These are phyloP conservation scores for Caenorhabditis panamensis DNA, from an alignment of 2,888 invertebrate genomes.

Conservation along the genomic window DNA sequence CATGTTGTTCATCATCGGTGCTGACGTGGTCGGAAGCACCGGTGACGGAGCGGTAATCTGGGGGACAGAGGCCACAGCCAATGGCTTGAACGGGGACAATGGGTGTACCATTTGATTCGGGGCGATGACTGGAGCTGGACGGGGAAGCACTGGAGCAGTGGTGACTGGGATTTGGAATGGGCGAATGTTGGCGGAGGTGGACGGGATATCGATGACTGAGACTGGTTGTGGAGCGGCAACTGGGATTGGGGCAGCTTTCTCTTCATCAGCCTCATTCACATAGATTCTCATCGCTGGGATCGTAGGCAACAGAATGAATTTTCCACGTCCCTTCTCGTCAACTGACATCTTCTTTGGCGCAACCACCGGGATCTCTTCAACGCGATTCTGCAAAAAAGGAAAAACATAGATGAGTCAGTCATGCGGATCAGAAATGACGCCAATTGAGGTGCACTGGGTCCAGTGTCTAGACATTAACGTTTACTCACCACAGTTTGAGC, in stretches of 20 bases:
- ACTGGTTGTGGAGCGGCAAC: constrained; percentile 2
- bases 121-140: constrained; percentile 36
- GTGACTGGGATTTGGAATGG: constrained; percentile 46
- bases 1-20: constrained; percentile 32
- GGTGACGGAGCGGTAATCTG: constrained; percentile 18
- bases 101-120: constrained; percentile 17
- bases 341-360: constrained; percentile 59
- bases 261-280: constrained; percentile 61
- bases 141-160: constrained; percentile 19
- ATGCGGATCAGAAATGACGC: constrained; percentile 5
- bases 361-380: constrained; percentile 54
- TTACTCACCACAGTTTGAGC: constrained; percentile 57
- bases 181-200: constrained; percentile 28
- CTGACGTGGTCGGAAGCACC: constrained; percentile 1
- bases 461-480: neutral
- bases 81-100: constrained; percentile 52
- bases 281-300: constrained; percentile 70
- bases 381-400: constrained; percentile 35
- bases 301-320: constrained; percentile 66
- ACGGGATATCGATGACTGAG: constrained; percentile 36
- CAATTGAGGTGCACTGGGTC: neutral
- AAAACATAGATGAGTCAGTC: constrained; percentile 20
- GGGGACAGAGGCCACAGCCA: neutral
- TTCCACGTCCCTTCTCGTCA: constrained; percentile 65
- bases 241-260: constrained; percentile 4